These are phyloP conservation scores for Tetrao urogallus DNA, from an alignment of 2,113 vertebrate species.

Conservation along the genomic window DNA sequence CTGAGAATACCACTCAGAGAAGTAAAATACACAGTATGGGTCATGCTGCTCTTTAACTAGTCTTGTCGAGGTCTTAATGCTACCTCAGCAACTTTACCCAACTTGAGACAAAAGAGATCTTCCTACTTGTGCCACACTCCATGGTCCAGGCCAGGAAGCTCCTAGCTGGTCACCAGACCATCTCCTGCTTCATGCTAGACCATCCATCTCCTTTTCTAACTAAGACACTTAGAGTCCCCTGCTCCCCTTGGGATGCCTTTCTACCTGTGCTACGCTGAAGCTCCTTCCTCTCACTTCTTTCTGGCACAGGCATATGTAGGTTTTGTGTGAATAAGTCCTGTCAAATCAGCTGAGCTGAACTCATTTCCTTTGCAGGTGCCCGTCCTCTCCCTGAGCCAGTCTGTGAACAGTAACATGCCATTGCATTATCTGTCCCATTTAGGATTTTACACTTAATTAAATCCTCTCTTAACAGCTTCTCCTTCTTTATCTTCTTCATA, in stretches of 20 bases:
- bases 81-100: neutral
- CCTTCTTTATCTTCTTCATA: constrained; percentile 52
- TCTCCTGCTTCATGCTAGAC: neutral
- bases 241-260: neutral
- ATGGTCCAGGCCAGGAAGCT: neutral
- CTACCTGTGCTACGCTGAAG: neutral
- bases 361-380: neutral
- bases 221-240: neutral
- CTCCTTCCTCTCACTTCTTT: neutral
- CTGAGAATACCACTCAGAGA: neutral
- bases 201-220: accelerated
- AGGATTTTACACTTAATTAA: constrained; percentile 70
- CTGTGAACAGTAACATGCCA: constrained; percentile 5
- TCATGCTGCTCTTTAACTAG: neutral
- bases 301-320: neutral
- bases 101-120: neutral
- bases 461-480: constrained; percentile 41
- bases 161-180: neutral
- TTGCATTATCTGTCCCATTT: constrained; percentile 58
- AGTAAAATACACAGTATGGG: neutral
- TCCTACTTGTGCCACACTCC: neutral
- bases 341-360: neutral
- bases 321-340: neutral
- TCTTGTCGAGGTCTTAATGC: neutral
- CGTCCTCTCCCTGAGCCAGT: constrained; percentile 4